phyloP scores from a whole-genome alignment of 2,797 vertebrate species.

The Anguilla megastoma region DNA sequence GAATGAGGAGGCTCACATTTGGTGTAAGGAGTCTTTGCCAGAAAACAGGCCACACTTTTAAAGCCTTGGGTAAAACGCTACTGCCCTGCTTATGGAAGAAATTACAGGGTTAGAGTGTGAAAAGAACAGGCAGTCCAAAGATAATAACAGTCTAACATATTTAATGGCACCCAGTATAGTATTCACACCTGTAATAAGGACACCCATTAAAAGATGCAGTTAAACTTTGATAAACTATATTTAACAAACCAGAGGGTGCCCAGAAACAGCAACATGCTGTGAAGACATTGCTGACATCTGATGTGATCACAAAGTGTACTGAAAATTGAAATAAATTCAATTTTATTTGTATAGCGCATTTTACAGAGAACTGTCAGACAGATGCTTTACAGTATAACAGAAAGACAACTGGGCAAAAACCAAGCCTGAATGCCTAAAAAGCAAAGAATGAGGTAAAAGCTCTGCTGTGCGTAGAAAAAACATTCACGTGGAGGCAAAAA shows the following conservation, averaged over 20 bases:
- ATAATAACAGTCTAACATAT: neutral
- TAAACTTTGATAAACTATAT: slow-evolving; percentile 8
- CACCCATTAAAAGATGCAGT: neutral
- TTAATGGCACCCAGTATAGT: neutral
- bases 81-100: neutral
- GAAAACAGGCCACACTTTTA: neutral
- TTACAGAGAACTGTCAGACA: too few relatives aligned
- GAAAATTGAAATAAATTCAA: neutral
- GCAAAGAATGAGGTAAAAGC: too few relatives aligned
- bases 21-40: neutral
- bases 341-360: too few relatives aligned
- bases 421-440: too few relatives aligned
- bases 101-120: neutral
- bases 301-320: neutral
- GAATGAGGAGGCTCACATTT: neutral
- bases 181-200: neutral
- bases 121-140: neutral
- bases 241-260: neutral
- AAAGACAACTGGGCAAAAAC: too few relatives aligned
- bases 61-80: neutral
- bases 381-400: too few relatives aligned
- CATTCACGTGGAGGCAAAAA: too few relatives aligned
- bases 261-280: neutral
- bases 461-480: too few relatives aligned
- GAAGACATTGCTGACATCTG: neutral